Evolutionary conservation across 2,797 vertebrate species (phyloP).

Genomic region (Semaprochilodus insignis): DNA sequence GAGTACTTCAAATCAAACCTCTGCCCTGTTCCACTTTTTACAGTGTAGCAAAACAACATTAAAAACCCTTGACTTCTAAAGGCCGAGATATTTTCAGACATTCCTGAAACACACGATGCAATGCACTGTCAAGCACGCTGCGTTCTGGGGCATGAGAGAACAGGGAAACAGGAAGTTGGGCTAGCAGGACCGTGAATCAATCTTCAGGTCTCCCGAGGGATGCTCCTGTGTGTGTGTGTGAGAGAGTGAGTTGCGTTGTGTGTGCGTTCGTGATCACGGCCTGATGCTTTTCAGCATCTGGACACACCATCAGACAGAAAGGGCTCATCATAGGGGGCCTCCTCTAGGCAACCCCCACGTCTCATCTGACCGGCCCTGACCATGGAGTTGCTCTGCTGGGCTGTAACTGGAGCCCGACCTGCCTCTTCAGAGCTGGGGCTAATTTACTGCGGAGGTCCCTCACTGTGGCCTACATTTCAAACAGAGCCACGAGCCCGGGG

Average conservation of each 20-base stretch:
- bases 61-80: background rate
- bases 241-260: slow-evolving; percentile 1
- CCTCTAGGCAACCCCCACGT: slow-evolving; percentile 30
- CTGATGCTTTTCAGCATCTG: slow-evolving; percentile 48
- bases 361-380: slow-evolving; percentile 40
- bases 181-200: slow-evolving; percentile 46
- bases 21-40: background rate
- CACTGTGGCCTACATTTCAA: slow-evolving; percentile 54
- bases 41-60: background rate
- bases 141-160: slow-evolving; percentile 21
- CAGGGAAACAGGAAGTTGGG: slow-evolving; percentile 41
- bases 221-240: slow-evolving; percentile 4
- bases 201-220: slow-evolving; percentile 40
- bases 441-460: slow-evolving; percentile 52
- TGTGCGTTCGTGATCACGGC: background rate
- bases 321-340: slow-evolving; percentile 12
- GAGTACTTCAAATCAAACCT: too few relatives aligned
- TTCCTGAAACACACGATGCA: slow-evolving; percentile 1
- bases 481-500: slow-evolving; percentile 22
- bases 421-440: slow-evolving; percentile 34
- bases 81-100: slow-evolving; percentile 33
- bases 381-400: slow-evolving; percentile 21
- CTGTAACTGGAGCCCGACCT: slow-evolving; percentile 50
- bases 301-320: slow-evolving; percentile 48
- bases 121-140: background rate